A percentile compares a stretch with the other conserved stretches of the same genome.
Evolutionary conservation across 2,113 vertebrate species (phyloP).

Genomic region (Emydocephalus ijimae): DNA sequence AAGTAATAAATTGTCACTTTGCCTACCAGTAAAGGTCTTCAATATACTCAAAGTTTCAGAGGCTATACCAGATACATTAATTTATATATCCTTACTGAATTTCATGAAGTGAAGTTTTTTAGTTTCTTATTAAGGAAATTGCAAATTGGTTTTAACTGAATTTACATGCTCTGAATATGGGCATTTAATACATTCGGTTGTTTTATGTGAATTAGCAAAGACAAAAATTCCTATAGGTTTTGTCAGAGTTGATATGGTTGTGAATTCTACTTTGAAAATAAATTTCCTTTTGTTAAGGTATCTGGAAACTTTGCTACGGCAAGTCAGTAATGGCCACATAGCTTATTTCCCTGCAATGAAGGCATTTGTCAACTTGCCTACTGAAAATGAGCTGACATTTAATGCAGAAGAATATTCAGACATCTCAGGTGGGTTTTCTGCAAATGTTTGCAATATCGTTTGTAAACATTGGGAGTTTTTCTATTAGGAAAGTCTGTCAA

Average conservation of each 20-base stretch:
- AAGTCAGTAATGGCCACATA: slow-evolving; percentile 98
- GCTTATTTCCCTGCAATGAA: slow-evolving; percentile 99
- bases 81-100: neutral
- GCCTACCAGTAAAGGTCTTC: neutral
- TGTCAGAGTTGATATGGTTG: neutral
- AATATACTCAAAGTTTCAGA: neutral
- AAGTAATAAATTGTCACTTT: neutral
- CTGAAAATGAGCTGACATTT: slow-evolving; percentile 96
- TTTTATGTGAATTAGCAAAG: neutral
- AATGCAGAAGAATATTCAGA: slow-evolving; percentile 99
- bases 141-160: neutral
- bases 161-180: neutral
- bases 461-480: neutral
- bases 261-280: slow-evolving; percentile 17
- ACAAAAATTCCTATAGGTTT: neutral
- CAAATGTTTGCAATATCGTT: neutral
- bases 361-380: slow-evolving; percentile 97
- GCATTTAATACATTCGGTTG: neutral
- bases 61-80: neutral
- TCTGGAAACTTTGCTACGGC: slow-evolving; percentile 94
- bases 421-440: slow-evolving; percentile 85
- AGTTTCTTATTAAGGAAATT: neutral
- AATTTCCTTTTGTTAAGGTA: slow-evolving; percentile 79
- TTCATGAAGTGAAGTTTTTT: neutral
- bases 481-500: neutral